These are phyloP conservation scores for Metallyticus violacea DNA, from an alignment of 2,888 invertebrate species.

Conservation along the genomic window DNA sequence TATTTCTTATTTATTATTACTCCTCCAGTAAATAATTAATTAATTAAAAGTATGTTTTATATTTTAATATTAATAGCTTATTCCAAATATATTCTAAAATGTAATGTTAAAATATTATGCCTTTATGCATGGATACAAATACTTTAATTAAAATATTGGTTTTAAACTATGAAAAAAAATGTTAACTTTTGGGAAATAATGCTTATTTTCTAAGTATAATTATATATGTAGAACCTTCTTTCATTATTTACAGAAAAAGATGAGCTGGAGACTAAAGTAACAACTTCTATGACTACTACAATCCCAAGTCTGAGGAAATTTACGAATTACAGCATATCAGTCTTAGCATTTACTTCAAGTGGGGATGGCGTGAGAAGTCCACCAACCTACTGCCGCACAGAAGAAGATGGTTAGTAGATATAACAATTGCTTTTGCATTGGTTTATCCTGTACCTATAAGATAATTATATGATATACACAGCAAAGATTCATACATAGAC, in stretches of 20 bases:
- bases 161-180: not conserved
- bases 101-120: too few relatives aligned
- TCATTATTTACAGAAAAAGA: constrained; percentile 22
- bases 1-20: too few relatives aligned
- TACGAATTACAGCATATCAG: constrained; percentile 90
- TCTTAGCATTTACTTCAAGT: constrained; percentile 81
- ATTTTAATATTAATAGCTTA: too few relatives aligned
- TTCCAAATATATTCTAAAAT: too few relatives aligned
- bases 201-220: not conserved
- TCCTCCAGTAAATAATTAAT: too few relatives aligned
- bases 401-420: constrained; percentile 73
- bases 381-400: constrained; percentile 81
- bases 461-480: constrained; percentile 24
- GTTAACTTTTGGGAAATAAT: not conserved
- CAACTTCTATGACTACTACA: constrained; percentile 64
- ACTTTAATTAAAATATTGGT: not conserved
- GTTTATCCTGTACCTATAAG: constrained; percentile 1
- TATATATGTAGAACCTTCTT: not conserved
- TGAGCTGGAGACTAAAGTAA: constrained; percentile 56
- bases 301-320: constrained; percentile 76
- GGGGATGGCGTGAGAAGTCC: constrained; percentile 86
- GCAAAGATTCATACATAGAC: too few relatives aligned
- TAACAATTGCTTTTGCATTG: not conserved
- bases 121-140: too few relatives aligned
- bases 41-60: too few relatives aligned